These are phyloP conservation scores for Watsonalla binaria DNA, from an alignment of 2,888 invertebrate genomes.

Conservation along the genomic window DNA sequence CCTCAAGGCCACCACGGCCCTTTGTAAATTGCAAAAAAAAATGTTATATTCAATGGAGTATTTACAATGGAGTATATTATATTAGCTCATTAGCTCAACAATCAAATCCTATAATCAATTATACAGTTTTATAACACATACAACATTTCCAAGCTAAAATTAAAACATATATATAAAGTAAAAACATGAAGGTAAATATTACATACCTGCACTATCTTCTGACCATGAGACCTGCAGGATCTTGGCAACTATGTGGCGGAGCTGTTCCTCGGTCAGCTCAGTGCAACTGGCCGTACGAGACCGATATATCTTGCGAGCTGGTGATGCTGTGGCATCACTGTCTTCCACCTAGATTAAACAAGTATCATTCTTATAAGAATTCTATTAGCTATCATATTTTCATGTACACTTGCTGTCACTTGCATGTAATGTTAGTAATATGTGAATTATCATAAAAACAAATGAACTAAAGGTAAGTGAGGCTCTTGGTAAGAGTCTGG, in stretches of 20 bases:
- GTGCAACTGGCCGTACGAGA: conserved; percentile 72
- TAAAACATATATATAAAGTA: neutral
- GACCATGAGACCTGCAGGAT: conserved; percentile 87
- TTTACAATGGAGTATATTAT: too few species aligned
- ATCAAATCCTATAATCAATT: too few species aligned
- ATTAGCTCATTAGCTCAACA: too few species aligned
- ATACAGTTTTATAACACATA: too few species aligned
- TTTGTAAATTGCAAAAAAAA: too few species aligned
- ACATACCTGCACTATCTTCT: conserved; percentile 74
- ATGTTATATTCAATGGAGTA: too few species aligned
- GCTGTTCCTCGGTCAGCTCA: conserved; percentile 82
- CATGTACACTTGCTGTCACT: neutral
- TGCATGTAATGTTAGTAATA: too few species aligned
- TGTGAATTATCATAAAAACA: too few species aligned
- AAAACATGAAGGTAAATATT: neutral
- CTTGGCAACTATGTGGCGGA: conserved; percentile 81
- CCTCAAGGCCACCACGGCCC: too few species aligned
- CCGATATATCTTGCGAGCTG: conserved; percentile 62
- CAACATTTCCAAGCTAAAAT: too few species aligned
- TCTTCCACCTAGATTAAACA: conserved; percentile 69
- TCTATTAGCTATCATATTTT: neutral
- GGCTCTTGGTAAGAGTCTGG: too few species aligned
- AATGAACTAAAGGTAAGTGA: too few species aligned
- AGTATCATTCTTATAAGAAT: conserved; percentile 4
- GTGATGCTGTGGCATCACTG: conserved; percentile 58